Evolutionary conservation across 2,797 vertebrate genomes (phyloP), one percentile per base, ranked within the genome.

Genomic region (Sebastes nivosus): DNA sequence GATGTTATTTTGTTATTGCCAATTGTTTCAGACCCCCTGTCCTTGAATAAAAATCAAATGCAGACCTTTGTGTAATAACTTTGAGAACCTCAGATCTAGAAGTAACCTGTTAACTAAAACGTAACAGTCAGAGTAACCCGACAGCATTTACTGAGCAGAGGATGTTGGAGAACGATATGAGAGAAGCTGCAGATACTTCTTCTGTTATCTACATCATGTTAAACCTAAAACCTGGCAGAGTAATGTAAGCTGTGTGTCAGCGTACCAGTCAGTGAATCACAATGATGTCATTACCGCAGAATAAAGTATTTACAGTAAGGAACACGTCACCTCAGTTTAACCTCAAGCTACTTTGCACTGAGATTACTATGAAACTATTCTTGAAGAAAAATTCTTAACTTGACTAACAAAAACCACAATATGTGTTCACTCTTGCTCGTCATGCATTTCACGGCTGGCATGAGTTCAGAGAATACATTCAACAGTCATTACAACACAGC

Each of bases 401-500:
- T 25, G 22, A 80, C 55, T 68, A 61, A 91, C 77, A 91, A 80
- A 83, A 81, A 86, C 58, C 72, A 72, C 82, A 86, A 61, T 84
- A 85, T 93, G 91, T 85, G 75, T 91, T 93, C 90, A 85, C 82
- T 82, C 84, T 86, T 90, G 25, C 30, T 71, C 36, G 86, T 86
- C 79, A 74, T 79, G 83, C 50, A 88, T 92, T 90, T 91, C 76
- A 70, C 69, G 54, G 70, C 81, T 90, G 90, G 90, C 88, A 46
- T 1, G 8, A 59, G 88, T 91, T 92, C 90, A 88, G 77, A 93
- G 77, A 60, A 68, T 11, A 32, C 67, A 79, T 86, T 90, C 87
- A 32, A 73, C 74, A 34, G 72, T 72, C 84, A 82, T 92, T 91
- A 89, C 83, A 88, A 89, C 85, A 88, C 72, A 81, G 80, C 79